Conservation (phyloP, 1,140 invertebrate genomes). For the Eumaeus atala region DNA sequence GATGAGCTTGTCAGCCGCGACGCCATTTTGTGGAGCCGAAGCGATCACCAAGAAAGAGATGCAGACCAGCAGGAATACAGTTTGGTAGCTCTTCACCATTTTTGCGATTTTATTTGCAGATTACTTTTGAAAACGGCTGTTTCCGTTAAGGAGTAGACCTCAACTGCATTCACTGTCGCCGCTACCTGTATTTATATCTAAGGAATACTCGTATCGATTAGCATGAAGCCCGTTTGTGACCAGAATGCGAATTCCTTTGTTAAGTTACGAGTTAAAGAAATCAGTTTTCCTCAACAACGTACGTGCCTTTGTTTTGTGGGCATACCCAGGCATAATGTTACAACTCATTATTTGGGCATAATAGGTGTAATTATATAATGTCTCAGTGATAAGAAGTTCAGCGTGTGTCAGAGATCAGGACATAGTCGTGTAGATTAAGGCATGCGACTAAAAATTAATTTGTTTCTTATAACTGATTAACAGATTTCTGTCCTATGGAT, state of each 20-base stretch:
- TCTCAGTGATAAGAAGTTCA: too few species aligned
- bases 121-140: neutral
- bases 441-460: too few species aligned
- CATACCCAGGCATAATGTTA: too few species aligned
- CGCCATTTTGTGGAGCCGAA: conserved; percentile 21
- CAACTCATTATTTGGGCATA: too few species aligned
- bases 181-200: neutral
- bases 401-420: too few species aligned
- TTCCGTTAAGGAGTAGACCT: neutral
- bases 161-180: neutral
- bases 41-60: conserved; percentile 26
- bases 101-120: conserved; percentile 3
- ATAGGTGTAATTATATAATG: too few species aligned
- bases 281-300: too few species aligned
- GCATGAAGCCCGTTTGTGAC: neutral
- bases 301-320: too few species aligned
- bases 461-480: too few species aligned
- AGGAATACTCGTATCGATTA: too few species aligned
- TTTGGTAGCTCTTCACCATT: conserved; percentile 12
- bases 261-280: neutral
- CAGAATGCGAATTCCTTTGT: conserved; percentile 7
- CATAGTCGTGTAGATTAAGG: too few species aligned
- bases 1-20: conserved; percentile 18
- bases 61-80: conserved; percentile 25
- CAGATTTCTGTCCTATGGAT: too few species aligned